Base-by-base conservation (phyloP, 1,140 invertebrate species). In the Contarinia nasturtii region DNA sequence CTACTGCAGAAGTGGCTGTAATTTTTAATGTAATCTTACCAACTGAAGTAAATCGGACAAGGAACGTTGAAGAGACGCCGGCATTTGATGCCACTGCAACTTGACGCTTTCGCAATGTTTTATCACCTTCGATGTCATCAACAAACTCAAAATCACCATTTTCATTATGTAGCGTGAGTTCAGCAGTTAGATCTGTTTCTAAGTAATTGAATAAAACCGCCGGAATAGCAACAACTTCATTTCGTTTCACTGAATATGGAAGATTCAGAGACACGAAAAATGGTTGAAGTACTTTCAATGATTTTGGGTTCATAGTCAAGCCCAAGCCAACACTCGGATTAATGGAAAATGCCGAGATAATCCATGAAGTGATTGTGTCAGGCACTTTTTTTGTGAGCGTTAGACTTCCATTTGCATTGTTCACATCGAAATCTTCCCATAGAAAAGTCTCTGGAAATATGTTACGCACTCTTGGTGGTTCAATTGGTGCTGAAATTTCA, bases 281-380 rank as follows among this genome's bases (percentile, higher is more conserved):
- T 5, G 84, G 82, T 55, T 87, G 79, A 57, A 89, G 88, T 1
- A 92, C 85, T 57, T 74, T 76, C 22, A 96, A 63, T 74, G 82
- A 83, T 54, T 75, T 74, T 15, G 81, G 69, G 49, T 69, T 58
- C 44, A 77, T 64, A 12, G 85, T 77, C 2, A 97, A 67, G 2
- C 88, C 90, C 1, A 98, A 70, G 17, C 93, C 94, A 47, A 79
- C 66, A 7, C 80, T 67, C 1, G 81, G 70, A 65, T 91, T 86
- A 36, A 97, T 68, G 1, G 93, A 88, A 61, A 98, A 98, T 1
- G 86, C 94, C 33, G 83, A 86, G 0, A 96, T 72, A 17, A 86
- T 72, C 90, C 92, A 97, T 2, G 86, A 88, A 0, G 88, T 94
- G 10, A 96, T 87, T 0, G 86, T 85, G 51, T 89, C 81, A 1